phyloP scores from a whole-genome alignment of 1,140 invertebrate species.

The Drosophila sturtevanti region DNA sequence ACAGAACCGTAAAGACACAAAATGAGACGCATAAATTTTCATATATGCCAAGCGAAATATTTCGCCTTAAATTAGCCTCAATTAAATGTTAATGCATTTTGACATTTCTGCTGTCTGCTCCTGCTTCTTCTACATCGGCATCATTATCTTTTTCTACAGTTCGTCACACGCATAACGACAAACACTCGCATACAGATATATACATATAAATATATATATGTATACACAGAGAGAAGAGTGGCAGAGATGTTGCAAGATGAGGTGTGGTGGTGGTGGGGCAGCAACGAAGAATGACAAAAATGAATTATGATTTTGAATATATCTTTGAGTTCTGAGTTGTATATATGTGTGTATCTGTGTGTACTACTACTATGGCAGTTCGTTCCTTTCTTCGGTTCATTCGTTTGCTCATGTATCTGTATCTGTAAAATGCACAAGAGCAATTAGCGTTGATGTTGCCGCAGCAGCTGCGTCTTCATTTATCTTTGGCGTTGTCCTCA shows the following conservation, averaged over 20 bases:
- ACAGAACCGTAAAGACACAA: conserved; percentile 39
- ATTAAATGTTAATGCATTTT: conserved; percentile 83
- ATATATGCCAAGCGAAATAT: conserved; percentile 74
- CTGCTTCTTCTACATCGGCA: conserved; percentile 18
- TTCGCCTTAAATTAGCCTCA: conserved; percentile 83
- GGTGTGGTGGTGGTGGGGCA: background rate
- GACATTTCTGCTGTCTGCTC: conserved; percentile 72
- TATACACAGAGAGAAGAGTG: conserved; percentile 6
- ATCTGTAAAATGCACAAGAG: conserved; percentile 67
- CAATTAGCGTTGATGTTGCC: conserved; percentile 78
- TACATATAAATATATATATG: background rate
- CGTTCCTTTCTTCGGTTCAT: conserved; percentile 24
- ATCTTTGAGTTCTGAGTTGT: conserved; percentile 35
- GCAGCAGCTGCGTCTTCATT: conserved; percentile 76
- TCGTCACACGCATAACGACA: conserved; percentile 23
- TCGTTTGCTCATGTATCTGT: conserved; percentile 27
- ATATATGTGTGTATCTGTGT: too few relatives aligned
- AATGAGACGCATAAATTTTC: conserved; percentile 80
- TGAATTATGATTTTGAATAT: conserved; percentile 76
- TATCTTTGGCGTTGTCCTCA: conserved; percentile 55
- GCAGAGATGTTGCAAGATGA: background rate
- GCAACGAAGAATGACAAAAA: conserved; percentile 42
- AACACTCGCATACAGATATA: too few relatives aligned
- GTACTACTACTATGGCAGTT: background rate
- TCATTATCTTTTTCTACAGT: conserved; percentile 3